Evolutionary conservation across 2,113 vertebrate species (phyloP), one percentile per base, ranked within the genome.

Genomic region (Panthera leo): DNA sequence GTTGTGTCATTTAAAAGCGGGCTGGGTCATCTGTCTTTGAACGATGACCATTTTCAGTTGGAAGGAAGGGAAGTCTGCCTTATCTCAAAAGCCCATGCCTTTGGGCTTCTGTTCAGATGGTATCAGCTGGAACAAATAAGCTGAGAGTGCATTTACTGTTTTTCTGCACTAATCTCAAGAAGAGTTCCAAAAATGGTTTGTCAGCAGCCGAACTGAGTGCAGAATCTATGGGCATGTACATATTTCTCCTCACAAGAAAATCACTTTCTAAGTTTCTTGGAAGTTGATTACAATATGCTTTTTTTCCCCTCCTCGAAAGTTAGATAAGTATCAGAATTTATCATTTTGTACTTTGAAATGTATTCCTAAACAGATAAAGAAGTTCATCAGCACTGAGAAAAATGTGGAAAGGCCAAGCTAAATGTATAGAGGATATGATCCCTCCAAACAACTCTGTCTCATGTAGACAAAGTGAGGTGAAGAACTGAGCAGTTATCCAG

Each of bases 91-190:
- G 98, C 96, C 98, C 97, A 9, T 92, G 99, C 99, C 99, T 99
- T 98, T 97, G 98, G 99, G 99, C 99, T 97, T 79, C 98, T 97
- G 95, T 98, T 99, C 76, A 98, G 99, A 99, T 99, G 98, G 98
- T 98, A 99, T 99, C 99, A 99, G 98, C 99, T 99, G 99, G 98
- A 99, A 99, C 98, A 99, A 99, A 99, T 98, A 98, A 99, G 99
- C 98, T 99, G 99, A 99, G 99, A 98, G 97, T 95, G 98, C 99
- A 98, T 98, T 98, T 98, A 90, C 97, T 98, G 98, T 97, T 98
- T 97, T 98, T 98, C 97, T 95, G 98, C 98, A 98, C 95, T 97
- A 91, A 98, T 99, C 98, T 98, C 98, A 97, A 73, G 45, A 98
- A 98, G 91, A 85, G 97, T 98, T 96, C 98, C 98, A 98, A 98